Percentiles rank a stretch among this genome's conserved stretches.
Evolutionary conservation across 2,888 invertebrate species (phyloP).

Genomic region (Myopa testacea): DNA sequence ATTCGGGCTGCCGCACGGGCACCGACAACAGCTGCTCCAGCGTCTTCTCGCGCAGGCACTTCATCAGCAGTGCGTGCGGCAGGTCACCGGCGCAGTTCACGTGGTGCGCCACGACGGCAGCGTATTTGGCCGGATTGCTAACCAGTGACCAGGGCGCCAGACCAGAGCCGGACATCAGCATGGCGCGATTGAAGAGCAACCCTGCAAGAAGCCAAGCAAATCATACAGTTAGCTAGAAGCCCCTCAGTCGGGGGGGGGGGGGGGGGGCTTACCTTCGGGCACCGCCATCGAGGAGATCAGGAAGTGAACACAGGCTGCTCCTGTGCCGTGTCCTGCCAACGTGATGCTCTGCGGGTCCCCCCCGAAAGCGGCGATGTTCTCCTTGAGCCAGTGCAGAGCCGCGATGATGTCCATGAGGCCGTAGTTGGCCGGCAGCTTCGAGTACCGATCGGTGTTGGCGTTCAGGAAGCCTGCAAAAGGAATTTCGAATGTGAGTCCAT

Average conservation of each 20-base stretch:
- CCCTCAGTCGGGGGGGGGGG: not conserved
- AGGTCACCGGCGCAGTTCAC: slow-evolving; percentile 87
- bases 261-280: slow-evolving; percentile 79
- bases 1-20: slow-evolving; percentile 82
- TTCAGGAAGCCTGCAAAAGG: slow-evolving; percentile 83
- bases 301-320: slow-evolving; percentile 95
- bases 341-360: slow-evolving; percentile 95
- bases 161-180: slow-evolving; percentile 92
- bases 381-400: slow-evolving; percentile 95
- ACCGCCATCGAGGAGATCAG: slow-evolving; percentile 94
- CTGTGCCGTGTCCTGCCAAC: slow-evolving; percentile 94
- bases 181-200: slow-evolving; percentile 87
- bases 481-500: not conserved
- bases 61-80: slow-evolving; percentile 79
- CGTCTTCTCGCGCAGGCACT: slow-evolving; percentile 85
- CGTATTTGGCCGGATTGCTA: slow-evolving; percentile 84
- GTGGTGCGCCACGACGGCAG: slow-evolving; percentile 85
- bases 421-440: slow-evolving; percentile 91
- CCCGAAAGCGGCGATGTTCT: slow-evolving; percentile 94
- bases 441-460: slow-evolving; percentile 87
- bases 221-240: not conserved
- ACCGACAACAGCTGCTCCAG: slow-evolving; percentile 80
- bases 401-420: slow-evolving; percentile 98
- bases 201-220: slow-evolving; percentile 71
- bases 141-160: slow-evolving; percentile 90